A percentile compares a stretch with the other conserved stretches of the same genome.
phyloP scores from a whole-genome alignment of 2,888 invertebrate genomes.

The Norana najaformis region DNA sequence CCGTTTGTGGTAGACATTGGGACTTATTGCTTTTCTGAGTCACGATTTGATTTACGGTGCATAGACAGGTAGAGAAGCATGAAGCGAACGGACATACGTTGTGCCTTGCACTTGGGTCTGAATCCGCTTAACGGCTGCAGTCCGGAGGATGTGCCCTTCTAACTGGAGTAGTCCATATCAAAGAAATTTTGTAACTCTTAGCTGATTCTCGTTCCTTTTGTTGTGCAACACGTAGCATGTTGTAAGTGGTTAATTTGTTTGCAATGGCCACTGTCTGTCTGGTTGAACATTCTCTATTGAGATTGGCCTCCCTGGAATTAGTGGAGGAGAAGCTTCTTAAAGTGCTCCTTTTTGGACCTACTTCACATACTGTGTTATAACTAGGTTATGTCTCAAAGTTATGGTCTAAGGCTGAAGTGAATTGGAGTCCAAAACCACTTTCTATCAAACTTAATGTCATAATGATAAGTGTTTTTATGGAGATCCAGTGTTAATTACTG shows the following conservation, averaged over 20 bases:
- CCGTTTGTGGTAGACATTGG: background rate
- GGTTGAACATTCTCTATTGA: background rate
- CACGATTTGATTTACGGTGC: background rate
- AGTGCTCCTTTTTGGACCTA: background rate
- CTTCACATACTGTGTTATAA: background rate
- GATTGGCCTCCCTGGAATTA: background rate
- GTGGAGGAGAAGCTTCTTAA: background rate
- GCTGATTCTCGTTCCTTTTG: background rate
- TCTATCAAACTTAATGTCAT: too few relatives aligned
- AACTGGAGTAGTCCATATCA: background rate
- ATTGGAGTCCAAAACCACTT: too few relatives aligned
- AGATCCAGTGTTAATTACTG: too few relatives aligned
- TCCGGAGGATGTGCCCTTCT: background rate
- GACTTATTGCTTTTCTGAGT: background rate
- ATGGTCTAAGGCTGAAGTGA: background rate
- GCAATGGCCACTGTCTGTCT: background rate
- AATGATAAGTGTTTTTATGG: too few relatives aligned
- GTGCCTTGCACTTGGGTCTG: background rate
- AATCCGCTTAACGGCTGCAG: background rate
- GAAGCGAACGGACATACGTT: background rate
- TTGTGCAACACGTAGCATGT: background rate
- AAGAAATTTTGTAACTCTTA: background rate
- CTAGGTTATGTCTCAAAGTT: background rate
- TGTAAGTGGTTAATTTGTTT: background rate
- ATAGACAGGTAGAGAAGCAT: background rate